phyloP scores from a whole-genome alignment of 2,113 vertebrate species.

The Zapus hudsonius region DNA sequence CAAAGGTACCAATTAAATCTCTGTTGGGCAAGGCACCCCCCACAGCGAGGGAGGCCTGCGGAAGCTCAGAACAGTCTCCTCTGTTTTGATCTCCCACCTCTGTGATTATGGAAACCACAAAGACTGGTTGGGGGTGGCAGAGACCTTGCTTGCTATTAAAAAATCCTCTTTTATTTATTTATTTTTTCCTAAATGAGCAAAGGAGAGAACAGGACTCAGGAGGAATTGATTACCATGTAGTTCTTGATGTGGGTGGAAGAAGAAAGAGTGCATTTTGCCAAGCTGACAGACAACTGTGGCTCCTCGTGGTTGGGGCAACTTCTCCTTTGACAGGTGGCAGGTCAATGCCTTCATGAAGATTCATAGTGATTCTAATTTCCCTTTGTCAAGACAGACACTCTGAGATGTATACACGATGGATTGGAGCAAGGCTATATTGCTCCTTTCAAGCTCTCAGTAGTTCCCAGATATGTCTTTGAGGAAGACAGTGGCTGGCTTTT shows the following conservation, averaged over 20 bases:
- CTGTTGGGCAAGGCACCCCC: background rate
- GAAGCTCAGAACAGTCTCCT: background rate
- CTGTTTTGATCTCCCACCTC: conserved; percentile 11
- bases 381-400: background rate
- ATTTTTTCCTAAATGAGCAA: conserved; percentile 29
- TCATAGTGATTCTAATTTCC: background rate
- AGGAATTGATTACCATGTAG: background rate
- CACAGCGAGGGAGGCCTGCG: background rate
- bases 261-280: too few relatives aligned
- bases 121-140: conserved; percentile 18
- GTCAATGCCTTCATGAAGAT: background rate
- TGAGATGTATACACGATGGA: background rate
- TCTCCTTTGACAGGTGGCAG: background rate
- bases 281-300: fast-evolving
- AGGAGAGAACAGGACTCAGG: conserved; percentile 1
- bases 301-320: fast-evolving
- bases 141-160: background rate
- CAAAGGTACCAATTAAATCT: conserved; percentile 64
- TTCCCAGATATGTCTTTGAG: background rate
- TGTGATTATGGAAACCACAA: background rate
- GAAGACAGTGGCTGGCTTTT: background rate
- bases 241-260: background rate
- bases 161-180: conserved; percentile 8
- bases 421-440: background rate
- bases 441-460: background rate